Conservation (phyloP, 2,797 vertebrate genomes). For the Ara ararauna region DNA sequence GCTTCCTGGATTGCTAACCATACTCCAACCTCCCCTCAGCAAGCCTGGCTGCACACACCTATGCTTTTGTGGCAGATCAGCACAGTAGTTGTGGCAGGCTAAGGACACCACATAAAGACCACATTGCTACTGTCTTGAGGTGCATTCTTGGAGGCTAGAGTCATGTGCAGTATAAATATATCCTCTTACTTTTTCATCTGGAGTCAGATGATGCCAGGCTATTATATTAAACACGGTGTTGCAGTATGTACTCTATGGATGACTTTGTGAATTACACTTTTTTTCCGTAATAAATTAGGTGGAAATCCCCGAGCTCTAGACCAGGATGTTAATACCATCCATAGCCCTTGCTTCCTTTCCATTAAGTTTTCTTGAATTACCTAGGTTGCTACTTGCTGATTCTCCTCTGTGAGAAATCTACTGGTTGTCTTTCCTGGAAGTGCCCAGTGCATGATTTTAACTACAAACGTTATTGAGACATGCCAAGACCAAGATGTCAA, state of each 20-base stretch:
- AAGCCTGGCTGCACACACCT: background rate
- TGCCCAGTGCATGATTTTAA: background rate
- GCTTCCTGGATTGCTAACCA: background rate
- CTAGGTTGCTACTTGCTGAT: background rate
- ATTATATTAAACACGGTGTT: background rate
- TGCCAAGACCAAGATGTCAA: constrained; percentile 35
- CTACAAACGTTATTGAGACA: constrained; percentile 1
- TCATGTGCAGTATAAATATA: constrained; percentile 31
- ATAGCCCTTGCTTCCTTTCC: background rate
- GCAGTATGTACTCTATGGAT: background rate
- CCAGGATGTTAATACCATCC: background rate
- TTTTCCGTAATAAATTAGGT: constrained; percentile 9
- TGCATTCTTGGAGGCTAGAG: background rate
- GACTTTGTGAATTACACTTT: constrained; percentile 28
- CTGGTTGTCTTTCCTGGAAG: constrained; percentile 8
- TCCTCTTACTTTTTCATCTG: constrained; percentile 24
- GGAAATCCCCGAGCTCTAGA: background rate
- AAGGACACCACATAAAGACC: background rate
- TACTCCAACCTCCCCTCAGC: background rate
- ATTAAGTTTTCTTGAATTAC: constrained; percentile 26
- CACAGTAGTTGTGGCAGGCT: background rate
- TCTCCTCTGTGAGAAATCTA: background rate
- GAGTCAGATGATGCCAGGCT: constrained; percentile 29
- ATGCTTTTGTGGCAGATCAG: background rate
- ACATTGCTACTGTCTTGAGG: background rate